These are phyloP conservation scores for Xestobium rufovillosum DNA, from an alignment of 2,888 invertebrate species.

Conservation along the genomic window DNA sequence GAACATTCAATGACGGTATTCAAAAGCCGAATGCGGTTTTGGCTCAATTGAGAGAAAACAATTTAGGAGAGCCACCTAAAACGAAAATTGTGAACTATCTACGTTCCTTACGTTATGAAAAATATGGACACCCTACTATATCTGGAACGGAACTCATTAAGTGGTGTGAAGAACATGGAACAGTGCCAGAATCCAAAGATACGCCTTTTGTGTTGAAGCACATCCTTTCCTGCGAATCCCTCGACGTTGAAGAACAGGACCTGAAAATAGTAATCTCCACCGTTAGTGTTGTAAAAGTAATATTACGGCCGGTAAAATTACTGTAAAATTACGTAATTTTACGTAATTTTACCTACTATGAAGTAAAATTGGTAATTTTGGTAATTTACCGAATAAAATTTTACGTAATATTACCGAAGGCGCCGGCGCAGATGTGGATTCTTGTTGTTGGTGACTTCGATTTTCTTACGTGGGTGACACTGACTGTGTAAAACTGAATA, in stretches of 20 bases:
- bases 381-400: no score
- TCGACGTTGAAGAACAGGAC: not conserved
- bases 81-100: not conserved
- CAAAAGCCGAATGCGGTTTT: slow-evolving; percentile 1
- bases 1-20: not conserved
- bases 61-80: not conserved
- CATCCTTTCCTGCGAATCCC: not conserved
- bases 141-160: not conserved
- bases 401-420: no score
- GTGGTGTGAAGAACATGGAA: not conserved
- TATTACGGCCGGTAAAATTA: no score
- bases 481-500: no score
- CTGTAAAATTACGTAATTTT: no score
- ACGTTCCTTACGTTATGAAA: not conserved
- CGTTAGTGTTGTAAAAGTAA: no score
- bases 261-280: no score
- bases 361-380: no score
- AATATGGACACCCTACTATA: slow-evolving; percentile 1
- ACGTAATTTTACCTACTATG: no score
- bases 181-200: not conserved
- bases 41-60: not conserved
- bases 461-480: no score
- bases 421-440: no score
- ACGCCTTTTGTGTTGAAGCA: not conserved
- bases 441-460: no score